These are phyloP conservation scores for Rhea pennata DNA, from an alignment of 2,113 vertebrate genomes.

Conservation along the genomic window DNA sequence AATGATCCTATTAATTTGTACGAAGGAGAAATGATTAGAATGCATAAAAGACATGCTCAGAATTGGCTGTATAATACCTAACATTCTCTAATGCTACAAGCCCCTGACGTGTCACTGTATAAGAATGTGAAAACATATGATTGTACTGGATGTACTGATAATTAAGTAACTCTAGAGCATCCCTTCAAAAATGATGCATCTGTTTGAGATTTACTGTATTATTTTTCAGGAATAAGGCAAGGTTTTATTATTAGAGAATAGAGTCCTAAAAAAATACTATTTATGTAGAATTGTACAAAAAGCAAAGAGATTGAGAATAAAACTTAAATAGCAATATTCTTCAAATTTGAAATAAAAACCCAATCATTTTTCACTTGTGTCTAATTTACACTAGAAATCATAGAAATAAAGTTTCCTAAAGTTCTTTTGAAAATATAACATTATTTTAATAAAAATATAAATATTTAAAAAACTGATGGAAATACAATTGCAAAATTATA, in stretches of 20 bases:
- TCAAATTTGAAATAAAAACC: background rate
- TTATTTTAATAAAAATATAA: background rate
- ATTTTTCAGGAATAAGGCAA: background rate
- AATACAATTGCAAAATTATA: background rate
- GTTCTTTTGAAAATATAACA: background rate
- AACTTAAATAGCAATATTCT: background rate
- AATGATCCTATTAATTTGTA: background rate
- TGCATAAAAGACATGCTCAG: background rate
- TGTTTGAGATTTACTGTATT: background rate
- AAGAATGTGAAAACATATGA: background rate
- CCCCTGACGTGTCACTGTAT: background rate
- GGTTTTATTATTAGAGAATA: background rate
- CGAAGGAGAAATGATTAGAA: background rate
- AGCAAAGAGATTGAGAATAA: background rate
- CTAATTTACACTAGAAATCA: background rate
- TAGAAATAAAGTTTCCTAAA: background rate
- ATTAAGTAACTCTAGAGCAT: background rate
- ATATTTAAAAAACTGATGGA: background rate
- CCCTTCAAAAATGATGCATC: background rate
- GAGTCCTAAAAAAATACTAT: background rate
- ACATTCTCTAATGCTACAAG: background rate
- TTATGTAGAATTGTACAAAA: background rate
- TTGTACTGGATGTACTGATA: background rate
- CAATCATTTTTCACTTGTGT: background rate
- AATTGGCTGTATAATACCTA: background rate